Conservation (phyloP, 2,888 invertebrate genomes). For the Drosophila multiciliata region DNA sequence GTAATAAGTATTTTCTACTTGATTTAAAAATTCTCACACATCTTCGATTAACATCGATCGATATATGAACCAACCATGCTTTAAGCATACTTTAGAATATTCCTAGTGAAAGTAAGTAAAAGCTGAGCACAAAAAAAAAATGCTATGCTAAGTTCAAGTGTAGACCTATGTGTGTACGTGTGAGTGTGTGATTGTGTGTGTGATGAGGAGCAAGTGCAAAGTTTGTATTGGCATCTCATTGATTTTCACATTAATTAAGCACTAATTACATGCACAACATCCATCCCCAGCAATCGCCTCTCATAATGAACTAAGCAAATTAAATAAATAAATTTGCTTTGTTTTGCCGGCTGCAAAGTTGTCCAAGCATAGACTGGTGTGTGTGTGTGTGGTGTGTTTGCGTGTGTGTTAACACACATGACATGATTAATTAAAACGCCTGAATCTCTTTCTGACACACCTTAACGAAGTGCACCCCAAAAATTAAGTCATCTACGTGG, state of each 20-base stretch:
- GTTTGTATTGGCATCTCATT: conserved; percentile 57
- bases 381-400: conserved; percentile 2
- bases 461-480: conserved; percentile 8
- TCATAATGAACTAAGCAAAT: conserved; percentile 43
- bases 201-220: conserved; percentile 36
- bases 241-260: conserved; percentile 76
- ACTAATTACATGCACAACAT: conserved; percentile 61
- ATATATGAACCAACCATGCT: background rate
- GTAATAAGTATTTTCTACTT: background rate
- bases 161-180: background rate
- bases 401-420: conserved; percentile 9
- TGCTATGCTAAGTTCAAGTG: background rate
- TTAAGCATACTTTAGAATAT: background rate
- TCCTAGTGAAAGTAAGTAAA: background rate
- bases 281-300: conserved; percentile 27
- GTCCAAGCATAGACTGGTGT: conserved; percentile 2
- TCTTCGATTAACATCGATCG: background rate
- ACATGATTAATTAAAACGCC: conserved; percentile 46
- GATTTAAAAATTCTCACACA: background rate
- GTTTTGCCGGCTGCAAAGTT: conserved; percentile 26
- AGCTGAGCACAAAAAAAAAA: background rate
- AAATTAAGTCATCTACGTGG: conserved; percentile 23
- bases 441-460: background rate
- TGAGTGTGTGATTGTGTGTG: conserved; percentile 15
- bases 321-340: conserved; percentile 42